phyloP scores from a whole-genome alignment of 2,888 invertebrate genomes.

The Eulithis prunata region DNA sequence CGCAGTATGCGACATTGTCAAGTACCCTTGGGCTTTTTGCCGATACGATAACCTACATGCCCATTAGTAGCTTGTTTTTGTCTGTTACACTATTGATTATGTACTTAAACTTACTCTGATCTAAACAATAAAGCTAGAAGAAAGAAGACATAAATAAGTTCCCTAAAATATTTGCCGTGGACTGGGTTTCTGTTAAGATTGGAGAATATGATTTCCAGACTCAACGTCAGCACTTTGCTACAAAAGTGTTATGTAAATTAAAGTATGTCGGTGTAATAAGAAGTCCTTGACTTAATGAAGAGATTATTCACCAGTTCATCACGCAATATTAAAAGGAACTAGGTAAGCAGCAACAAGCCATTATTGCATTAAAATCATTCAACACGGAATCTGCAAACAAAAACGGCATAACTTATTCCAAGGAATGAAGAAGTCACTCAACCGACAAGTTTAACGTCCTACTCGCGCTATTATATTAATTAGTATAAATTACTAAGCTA shows the following conservation, averaged over 20 bases:
- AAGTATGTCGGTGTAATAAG: too few species aligned
- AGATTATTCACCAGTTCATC: not conserved
- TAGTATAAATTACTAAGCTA: slow-evolving; percentile 41
- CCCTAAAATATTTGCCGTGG: too few species aligned
- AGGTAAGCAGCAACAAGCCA: slow-evolving; percentile 2
- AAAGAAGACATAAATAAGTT: too few species aligned
- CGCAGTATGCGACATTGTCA: slow-evolving; percentile 25
- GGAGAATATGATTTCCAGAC: too few species aligned
- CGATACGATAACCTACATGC: slow-evolving; percentile 30
- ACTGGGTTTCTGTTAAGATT: too few species aligned
- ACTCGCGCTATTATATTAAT: slow-evolving; percentile 34
- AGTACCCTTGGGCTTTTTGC: slow-evolving; percentile 31
- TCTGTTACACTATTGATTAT: slow-evolving; percentile 12
- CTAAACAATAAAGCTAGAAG: not conserved
- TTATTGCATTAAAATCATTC: slow-evolving; percentile 6
- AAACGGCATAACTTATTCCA: slow-evolving; percentile 16
- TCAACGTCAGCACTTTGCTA: too few species aligned
- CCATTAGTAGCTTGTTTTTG: slow-evolving; percentile 19
- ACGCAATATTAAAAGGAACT: not conserved
- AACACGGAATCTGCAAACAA: slow-evolving; percentile 13
- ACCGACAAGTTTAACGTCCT: slow-evolving; percentile 37
- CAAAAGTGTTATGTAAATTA: too few species aligned
- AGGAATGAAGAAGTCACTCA: slow-evolving; percentile 37
- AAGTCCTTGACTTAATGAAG: slow-evolving; percentile 1
- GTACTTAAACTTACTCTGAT: not conserved